Percentiles rank a stretch among this genome's conserved stretches.
Evolutionary conservation across 1,140 invertebrate species (phyloP).

Genomic region (Drosophila guanche): DNA sequence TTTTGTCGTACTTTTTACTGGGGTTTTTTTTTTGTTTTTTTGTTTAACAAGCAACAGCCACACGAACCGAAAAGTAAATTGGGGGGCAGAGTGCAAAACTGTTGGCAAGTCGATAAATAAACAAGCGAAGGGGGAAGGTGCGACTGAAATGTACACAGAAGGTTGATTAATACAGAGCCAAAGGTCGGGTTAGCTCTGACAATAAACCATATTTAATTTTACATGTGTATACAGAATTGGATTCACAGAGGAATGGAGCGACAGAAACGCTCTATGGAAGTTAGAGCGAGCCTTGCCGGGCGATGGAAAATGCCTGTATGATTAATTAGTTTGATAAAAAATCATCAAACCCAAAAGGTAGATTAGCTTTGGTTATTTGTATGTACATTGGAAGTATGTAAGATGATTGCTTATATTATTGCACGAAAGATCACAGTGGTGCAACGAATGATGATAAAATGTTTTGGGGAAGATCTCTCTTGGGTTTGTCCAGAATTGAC

Average conservation of each 20-base stretch:
- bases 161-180: constrained; percentile 58
- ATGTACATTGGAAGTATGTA: too few species aligned
- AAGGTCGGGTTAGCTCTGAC: constrained; percentile 51
- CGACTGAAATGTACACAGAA: constrained; percentile 28
- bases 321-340: too few species aligned
- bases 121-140: constrained; percentile 16
- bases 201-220: constrained; percentile 64
- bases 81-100: constrained; percentile 29
- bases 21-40: neutral
- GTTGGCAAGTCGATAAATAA: constrained; percentile 62
- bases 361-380: too few species aligned
- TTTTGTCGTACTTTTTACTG: constrained; percentile 23
- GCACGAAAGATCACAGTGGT: too few species aligned
- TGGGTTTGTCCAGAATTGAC: too few species aligned
- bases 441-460: too few species aligned
- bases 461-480: too few species aligned
- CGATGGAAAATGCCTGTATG: too few species aligned
- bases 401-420: too few species aligned
- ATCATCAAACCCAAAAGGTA: too few species aligned
- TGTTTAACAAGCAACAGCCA: constrained; percentile 41
- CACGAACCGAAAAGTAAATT: constrained; percentile 15
- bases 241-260: constrained; percentile 4
- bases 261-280: neutral
- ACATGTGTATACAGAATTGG: constrained; percentile 36
- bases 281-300: too few species aligned